phyloP scores from a whole-genome alignment of 2,888 invertebrate species.

The Synergus gifuensis region DNA sequence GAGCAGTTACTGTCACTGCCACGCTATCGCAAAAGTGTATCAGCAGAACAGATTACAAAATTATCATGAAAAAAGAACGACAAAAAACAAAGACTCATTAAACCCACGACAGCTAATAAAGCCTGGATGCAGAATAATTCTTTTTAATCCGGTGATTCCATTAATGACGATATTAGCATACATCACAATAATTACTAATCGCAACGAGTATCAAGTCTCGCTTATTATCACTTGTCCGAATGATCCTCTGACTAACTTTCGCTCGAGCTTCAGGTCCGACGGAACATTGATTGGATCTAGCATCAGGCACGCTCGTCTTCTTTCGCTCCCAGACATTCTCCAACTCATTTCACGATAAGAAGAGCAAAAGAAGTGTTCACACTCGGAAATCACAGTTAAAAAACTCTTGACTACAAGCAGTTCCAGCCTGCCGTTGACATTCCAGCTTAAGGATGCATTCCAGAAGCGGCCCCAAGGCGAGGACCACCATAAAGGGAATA shows the following conservation, averaged over 20 bases:
- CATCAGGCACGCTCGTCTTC: constrained; percentile 39
- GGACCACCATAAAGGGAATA: constrained; percentile 91
- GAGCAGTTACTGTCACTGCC: constrained; percentile 28
- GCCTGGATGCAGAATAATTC: background rate
- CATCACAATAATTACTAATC: constrained; percentile 36
- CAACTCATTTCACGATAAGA: constrained; percentile 16
- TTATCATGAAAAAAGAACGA: background rate
- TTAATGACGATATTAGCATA: background rate
- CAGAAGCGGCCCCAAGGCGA: constrained; percentile 87
- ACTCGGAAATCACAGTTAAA: constrained; percentile 67
- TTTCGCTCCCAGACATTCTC: background rate
- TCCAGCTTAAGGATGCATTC: constrained; percentile 83
- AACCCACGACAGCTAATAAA: background rate
- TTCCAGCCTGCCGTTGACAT: constrained; percentile 17
- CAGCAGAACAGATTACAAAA: background rate
- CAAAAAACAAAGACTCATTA: constrained; percentile 4
- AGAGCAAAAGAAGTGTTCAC: constrained; percentile 44
- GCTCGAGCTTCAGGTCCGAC: constrained; percentile 9
- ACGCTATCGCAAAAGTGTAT: constrained; percentile 1
- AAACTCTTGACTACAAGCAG: constrained; percentile 40
- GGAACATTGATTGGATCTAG: constrained; percentile 32
- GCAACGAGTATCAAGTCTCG: background rate
- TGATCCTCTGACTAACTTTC: constrained; percentile 21
- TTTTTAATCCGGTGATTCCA: background rate
- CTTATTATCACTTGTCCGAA: constrained; percentile 38